A percentile compares a stretch with the other conserved stretches of the same genome.
Evolutionary conservation across 1,140 invertebrate genomes (phyloP).

Genomic region (Aradophagus sp.): DNA sequence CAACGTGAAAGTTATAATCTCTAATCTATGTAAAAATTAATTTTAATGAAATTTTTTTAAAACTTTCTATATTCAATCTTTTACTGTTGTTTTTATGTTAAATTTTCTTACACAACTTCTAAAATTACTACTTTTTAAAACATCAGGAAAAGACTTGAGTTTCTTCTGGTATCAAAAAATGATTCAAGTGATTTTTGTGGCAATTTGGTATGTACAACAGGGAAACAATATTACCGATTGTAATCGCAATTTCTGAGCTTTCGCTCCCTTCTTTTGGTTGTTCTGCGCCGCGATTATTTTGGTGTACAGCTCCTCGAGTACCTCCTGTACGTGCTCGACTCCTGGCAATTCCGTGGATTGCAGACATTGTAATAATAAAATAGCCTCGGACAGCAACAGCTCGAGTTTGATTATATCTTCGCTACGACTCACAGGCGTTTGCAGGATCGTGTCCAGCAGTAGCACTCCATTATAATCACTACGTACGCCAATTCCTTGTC

Average conservation of each 20-base stretch:
- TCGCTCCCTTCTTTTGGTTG: conserved; percentile 86
- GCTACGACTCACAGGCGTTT: conserved; percentile 82
- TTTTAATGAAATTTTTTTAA: too few species aligned
- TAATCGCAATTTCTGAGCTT: conserved; percentile 84
- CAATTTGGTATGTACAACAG: too few species aligned
- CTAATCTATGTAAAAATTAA: too few species aligned
- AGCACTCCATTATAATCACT: conserved; percentile 93
- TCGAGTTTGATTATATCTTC: conserved; percentile 89
- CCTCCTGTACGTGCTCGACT: conserved; percentile 84
- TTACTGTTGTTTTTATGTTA: too few species aligned
- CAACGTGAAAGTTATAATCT: too few species aligned
- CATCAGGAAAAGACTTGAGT: too few species aligned
- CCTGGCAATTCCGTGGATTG: conserved; percentile 82
- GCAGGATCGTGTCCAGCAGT: conserved; percentile 89
- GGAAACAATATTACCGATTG: conserved; percentile 25
- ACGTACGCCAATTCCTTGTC: conserved; percentile 85
- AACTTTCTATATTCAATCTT: too few species aligned
- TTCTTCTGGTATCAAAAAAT: too few species aligned
- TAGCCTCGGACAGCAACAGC: conserved; percentile 89
- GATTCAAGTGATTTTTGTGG: too few species aligned
- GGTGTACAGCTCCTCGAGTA: conserved; percentile 84
- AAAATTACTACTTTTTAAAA: too few species aligned
- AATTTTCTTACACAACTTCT: too few species aligned
- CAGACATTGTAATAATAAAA: conserved; percentile 87
- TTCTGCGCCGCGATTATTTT: conserved; percentile 83